These are phyloP conservation scores for Odontomachus brunneus DNA, from an alignment of 1,140 invertebrate genomes.

Conservation along the genomic window DNA sequence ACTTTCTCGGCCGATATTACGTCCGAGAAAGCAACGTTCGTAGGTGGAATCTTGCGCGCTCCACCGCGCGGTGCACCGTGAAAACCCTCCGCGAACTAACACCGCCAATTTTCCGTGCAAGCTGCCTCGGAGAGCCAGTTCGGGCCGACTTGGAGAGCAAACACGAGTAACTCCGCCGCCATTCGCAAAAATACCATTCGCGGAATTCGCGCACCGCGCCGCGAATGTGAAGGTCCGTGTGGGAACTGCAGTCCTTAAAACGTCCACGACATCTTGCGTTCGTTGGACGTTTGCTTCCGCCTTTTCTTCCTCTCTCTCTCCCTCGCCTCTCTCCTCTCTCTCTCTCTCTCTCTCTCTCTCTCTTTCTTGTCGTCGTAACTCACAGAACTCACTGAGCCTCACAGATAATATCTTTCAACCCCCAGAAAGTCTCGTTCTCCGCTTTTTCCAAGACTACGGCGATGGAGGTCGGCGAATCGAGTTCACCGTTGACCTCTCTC, in stretches of 20 bases:
- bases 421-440: conserved; percentile 16
- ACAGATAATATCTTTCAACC: conserved; percentile 6
- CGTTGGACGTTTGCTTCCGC: background rate
- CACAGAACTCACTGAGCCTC: conserved; percentile 18
- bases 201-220: conserved; percentile 40
- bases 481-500: conserved; percentile 11
- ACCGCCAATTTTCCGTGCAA: conserved; percentile 54
- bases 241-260: no score
- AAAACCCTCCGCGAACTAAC: conserved; percentile 30
- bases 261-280: conserved; percentile 33
- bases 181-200: conserved; percentile 5
- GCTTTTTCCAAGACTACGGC: conserved; percentile 1
- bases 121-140: conserved; percentile 21
- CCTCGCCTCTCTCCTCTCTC: no score
- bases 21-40: conserved; percentile 36
- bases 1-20: conserved; percentile 49
- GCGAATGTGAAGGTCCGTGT: no score
- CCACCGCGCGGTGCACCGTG: conserved; percentile 16
- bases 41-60: conserved; percentile 33
- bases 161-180: conserved; percentile 37
- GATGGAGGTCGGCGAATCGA: background rate
- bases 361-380: background rate
- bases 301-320: background rate
- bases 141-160: conserved; percentile 25
- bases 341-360: no score